These are phyloP conservation scores for Ammospiza caudacuta DNA, from an alignment of 2,113 vertebrate genomes.

Conservation along the genomic window DNA sequence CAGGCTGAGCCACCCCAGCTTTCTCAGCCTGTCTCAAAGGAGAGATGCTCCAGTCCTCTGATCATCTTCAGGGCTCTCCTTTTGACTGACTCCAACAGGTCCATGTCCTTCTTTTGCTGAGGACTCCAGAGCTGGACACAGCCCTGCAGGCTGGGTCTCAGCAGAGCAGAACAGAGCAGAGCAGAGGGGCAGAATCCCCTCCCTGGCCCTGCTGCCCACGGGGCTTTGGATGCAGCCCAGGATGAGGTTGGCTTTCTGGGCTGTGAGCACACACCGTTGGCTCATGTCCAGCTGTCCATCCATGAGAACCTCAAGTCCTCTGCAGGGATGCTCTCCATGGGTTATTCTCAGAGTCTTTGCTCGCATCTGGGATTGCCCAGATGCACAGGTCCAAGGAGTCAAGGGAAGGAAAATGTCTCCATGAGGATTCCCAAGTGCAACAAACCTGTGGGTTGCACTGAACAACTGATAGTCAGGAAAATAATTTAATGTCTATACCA, in stretches of 20 bases:
- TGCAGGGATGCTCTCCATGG: not conserved
- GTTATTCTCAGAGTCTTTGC: not conserved
- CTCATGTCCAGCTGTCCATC: not conserved
- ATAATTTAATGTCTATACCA: not conserved
- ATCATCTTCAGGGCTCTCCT: not conserved
- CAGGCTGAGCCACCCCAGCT: not conserved
- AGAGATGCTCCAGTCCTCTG: not conserved
- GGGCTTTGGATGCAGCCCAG: not conserved
- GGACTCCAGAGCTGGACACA: accelerated
- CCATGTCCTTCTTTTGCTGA: not conserved
- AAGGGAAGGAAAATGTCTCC: not conserved
- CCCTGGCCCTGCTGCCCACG: accelerated
- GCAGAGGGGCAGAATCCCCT: not conserved
- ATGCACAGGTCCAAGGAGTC: not conserved
- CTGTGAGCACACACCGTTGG: not conserved
- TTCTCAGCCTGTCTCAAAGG: not conserved
- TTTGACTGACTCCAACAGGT: not conserved
- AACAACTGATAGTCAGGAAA: not conserved
- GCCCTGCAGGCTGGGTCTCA: not conserved
- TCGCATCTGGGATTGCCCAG: not conserved
- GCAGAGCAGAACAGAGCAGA: accelerated
- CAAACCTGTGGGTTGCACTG: not conserved
- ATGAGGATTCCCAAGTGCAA: not conserved
- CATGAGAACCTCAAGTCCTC: not conserved
- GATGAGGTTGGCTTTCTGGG: not conserved